Evolutionary conservation across 1,140 invertebrate genomes (phyloP), one percentile per base, ranked within the genome.

Genomic region (Ooceraea biroi): DNA sequence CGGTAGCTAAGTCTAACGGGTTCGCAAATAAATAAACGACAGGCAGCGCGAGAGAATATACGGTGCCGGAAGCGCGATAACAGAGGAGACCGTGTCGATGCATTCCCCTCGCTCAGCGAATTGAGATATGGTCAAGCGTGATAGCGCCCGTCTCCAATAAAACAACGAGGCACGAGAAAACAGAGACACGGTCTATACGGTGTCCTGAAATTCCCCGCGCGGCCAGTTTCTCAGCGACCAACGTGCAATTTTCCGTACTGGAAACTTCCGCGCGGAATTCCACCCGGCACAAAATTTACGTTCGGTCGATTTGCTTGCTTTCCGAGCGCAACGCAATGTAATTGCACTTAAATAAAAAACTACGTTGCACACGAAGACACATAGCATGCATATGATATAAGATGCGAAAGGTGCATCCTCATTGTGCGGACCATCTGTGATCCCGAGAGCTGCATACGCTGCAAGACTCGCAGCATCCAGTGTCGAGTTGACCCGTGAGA

Each of bases 1-100:
- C 76, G 63, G 76, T 78, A 78, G 76, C 63, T 78, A 44, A 69
- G 48, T 69, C 76, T 78, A 78, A 78, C 76, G 76, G 76, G 14
- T 44, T 78, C 48, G n/a, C 63, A 78, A 78, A 78, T 78, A 78
- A 78, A 78, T 78, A 78, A 78, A 68, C 11, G 50, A 55, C n/a
- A 52, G 27, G 17, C 27, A 27, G 7, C 25, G 68, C 36, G 48
- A 52, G 17, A 55, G 27, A 25, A 68, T 17, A 63, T 50, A 76
- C 22, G 25, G 8, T 30, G 61, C 46, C 27, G 48, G 46, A 68
- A 77, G 48, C 7, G 30, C 58, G 44, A 76, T 77, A 66, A 77
- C 63, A 68, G 48, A 68, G 48, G 63, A 41, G 66, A 55, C 19
- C 27, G 5, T 66, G 46, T 36, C 58, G 30, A 27, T 19, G 30